Base-by-base conservation (phyloP, 2,888 invertebrate species). In the Diaperis boleti region DNA sequence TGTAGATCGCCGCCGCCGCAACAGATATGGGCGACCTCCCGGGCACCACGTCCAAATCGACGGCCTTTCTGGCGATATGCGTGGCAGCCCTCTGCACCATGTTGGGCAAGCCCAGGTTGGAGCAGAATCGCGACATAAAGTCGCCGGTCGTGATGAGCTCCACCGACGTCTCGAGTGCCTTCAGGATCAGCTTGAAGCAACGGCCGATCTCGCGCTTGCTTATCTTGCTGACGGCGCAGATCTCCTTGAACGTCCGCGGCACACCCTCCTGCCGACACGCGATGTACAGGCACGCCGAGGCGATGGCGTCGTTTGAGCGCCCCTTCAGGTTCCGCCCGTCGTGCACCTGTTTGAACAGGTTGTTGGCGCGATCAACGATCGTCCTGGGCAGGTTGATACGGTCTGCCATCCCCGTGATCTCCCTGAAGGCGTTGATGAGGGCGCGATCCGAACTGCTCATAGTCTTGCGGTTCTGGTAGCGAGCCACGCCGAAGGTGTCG, bases 201-300 rank as follows among this genome's bases (percentile, higher is more conserved):
- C 98, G 85, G 0, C 99, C 99, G 62, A 99, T 99, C 84, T 99
- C 99, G 76, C 98, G 97, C 83, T 99, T 99, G 76, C 98, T 97
- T 60, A 99, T 96, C 85, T 96, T 96, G 78, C 98, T 98, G 49
- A 98, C 96, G 0, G 98, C 98, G 82, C 98, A 99, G 64, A 99
- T 98, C 86, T 99, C 99, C 83, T 96, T 99, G 81, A 99, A 99
- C 7, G 99, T 98, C 70, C 99, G 88, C 0, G 99, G 98, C 0
- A 99, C 99, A 3, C 97, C 96, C 81, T 99, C 99, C 76, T 99
- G 98, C 1, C 99, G 86, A 77, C 99, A 99, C 0, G 99, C 98
- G 67, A 99, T 99, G 81, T 99, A 99, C 18, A 99, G 85, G 81
- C 98, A 99, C 0, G 99, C 98, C 0, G 99, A 98, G 0, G 98